Conservation (phyloP, 1,140 invertebrate species). For the Delia radicum region DNA sequence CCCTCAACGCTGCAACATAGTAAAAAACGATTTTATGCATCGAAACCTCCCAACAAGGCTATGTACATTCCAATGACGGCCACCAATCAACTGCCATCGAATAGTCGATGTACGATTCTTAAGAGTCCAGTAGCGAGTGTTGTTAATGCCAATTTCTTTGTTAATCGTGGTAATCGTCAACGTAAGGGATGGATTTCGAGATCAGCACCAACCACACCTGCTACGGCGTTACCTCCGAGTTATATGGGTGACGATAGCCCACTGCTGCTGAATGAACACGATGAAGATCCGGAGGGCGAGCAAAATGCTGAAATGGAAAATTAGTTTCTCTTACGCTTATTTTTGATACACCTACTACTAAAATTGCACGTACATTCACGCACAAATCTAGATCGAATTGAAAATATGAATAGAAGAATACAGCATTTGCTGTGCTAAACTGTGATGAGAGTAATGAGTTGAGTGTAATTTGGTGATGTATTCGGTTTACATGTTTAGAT, state of each 20-base stretch:
- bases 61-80: conserved; percentile 50
- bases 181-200: conserved; percentile 66
- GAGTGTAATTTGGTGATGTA: too few relatives aligned
- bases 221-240: conserved; percentile 58
- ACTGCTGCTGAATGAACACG: conserved; percentile 59
- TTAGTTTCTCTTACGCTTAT: not conserved
- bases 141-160: conserved; percentile 46
- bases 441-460: too few relatives aligned
- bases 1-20: conserved; percentile 33
- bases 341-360: not conserved
- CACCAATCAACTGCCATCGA: not conserved
- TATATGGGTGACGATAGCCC: conserved; percentile 64
- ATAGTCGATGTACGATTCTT: conserved; percentile 34
- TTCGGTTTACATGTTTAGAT: too few relatives aligned
- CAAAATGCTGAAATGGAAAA: conserved; percentile 30
- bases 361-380: not conserved
- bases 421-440: too few relatives aligned
- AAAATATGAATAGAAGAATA: too few relatives aligned
- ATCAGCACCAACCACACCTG: conserved; percentile 75
- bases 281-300: conserved; percentile 56
- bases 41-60: conserved; percentile 47
- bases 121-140: conserved; percentile 50
- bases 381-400: not conserved
- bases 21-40: conserved; percentile 42
- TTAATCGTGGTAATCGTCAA: conserved; percentile 37